Evolutionary conservation across 30 jellyfish, hydroid and myxozoan species (phyloP).

Genomic region (Chrysaora quinquecirrha): DNA sequence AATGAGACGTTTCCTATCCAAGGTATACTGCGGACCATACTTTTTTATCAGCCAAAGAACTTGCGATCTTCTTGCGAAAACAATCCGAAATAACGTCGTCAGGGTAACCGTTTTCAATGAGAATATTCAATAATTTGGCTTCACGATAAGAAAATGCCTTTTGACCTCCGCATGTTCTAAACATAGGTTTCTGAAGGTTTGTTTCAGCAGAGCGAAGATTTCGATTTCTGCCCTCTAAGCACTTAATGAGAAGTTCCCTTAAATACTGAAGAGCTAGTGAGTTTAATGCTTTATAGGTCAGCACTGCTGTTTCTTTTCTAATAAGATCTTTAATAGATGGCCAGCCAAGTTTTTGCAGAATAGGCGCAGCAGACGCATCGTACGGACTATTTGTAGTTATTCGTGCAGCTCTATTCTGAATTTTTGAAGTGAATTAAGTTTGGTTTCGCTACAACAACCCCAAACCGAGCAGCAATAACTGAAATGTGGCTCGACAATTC

Average conservation of each 20-base stretch:
- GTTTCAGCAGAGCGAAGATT: slow-evolving; percentile 3
- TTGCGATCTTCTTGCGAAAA: no score
- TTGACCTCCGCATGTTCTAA: background rate
- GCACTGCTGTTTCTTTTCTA: no score
- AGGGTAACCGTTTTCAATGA: no score
- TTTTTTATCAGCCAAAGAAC: no score
- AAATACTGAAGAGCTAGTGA: background rate
- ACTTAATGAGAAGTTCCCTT: background rate
- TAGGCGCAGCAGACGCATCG: slow-evolving; percentile 33
- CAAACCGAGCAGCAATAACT: slow-evolving; percentile 51
- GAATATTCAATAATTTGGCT: background rate
- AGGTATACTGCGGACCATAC: no score
- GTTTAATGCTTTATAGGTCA: slow-evolving; percentile 3
- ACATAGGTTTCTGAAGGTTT: background rate
- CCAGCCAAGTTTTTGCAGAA: background rate
- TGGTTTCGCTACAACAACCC: slow-evolving; percentile 37
- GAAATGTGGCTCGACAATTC: slow-evolving; percentile 36
- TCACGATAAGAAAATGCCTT: background rate
- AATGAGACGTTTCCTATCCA: no score
- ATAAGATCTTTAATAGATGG: no score
- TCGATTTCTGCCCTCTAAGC: background rate
- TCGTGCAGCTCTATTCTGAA: slow-evolving; percentile 37
- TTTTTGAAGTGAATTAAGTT: slow-evolving; percentile 18
- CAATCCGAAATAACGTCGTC: no score
- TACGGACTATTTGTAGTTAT: slow-evolving; percentile 19